These are phyloP conservation scores for Drepana arcuata DNA, from an alignment of 1,140 invertebrate species.

Conservation along the genomic window DNA sequence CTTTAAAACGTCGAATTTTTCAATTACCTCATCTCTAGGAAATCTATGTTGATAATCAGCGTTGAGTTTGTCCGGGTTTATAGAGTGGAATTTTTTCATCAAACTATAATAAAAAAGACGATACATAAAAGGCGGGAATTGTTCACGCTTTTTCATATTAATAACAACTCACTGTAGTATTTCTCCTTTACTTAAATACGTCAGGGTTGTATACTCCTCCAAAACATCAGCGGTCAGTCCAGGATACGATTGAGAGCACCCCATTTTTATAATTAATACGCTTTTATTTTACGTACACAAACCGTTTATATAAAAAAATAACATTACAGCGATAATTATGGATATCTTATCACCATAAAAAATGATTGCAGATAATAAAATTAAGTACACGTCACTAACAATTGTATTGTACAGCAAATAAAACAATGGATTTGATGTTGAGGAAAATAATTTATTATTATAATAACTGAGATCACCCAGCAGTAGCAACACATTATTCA, in stretches of 20 bases:
- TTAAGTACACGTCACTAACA: too few relatives aligned
- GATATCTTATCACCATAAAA: too few relatives aligned
- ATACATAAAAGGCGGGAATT: constrained; percentile 1
- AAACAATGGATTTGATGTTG: too few relatives aligned
- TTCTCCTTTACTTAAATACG: constrained; percentile 73
- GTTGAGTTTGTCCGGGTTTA: constrained; percentile 53
- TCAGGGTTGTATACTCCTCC: constrained; percentile 71
- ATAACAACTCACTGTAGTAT: constrained; percentile 74
- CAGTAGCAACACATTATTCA: constrained; percentile 32
- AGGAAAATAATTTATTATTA: constrained; percentile 54
- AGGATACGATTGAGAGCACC: constrained; percentile 46
- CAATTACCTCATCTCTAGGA: constrained; percentile 54
- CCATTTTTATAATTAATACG: too few relatives aligned
- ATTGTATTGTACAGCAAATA: too few relatives aligned
- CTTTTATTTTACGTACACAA: constrained; percentile 5
- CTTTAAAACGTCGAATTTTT: constrained; percentile 70
- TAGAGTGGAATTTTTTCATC: constrained; percentile 69
- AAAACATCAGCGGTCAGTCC: constrained; percentile 70
- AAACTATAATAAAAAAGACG: constrained; percentile 50
- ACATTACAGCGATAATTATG: too few relatives aligned
- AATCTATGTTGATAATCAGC: constrained; percentile 67
- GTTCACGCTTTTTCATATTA: too few relatives aligned
- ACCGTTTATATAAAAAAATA: neutral
- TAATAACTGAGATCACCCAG: constrained; percentile 50
- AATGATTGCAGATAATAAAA: too few relatives aligned